Base-by-base conservation (phyloP, 2,797 vertebrate genomes). In the Macropodus opercularis region DNA sequence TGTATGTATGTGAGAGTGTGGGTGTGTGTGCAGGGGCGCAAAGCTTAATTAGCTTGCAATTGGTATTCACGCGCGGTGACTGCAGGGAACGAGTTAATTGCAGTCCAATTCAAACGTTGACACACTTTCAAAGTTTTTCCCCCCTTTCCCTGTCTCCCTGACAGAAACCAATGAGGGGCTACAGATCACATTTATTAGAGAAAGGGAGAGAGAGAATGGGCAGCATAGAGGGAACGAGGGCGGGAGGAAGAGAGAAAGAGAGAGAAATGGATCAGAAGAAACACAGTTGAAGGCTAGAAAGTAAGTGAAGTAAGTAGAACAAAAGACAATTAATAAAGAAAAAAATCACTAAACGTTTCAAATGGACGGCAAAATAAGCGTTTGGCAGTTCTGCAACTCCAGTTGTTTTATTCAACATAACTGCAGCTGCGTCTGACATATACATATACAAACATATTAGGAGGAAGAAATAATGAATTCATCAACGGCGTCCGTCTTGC, bases 21-120 rank as follows among this genome's bases (percentile, higher is more conserved):
- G 56, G 69, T 44, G 50, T 67, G 59, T 57, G 61, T 75, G 55
- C 61, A 58, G 67, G 82, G 65, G 82, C 77, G 77, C 71, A 81
- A 79, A 81, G 86, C 89, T 86, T 92, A 91, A 93, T 93, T 93
- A 92, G 90, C 87, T 90, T 89, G 85, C 87, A 85, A 90, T 87
- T 89, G 85, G 89, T 90, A 91, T 89, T 90, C 85, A 89, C 76
- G 75, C 82, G 54, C 72, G 79, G 87, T 93, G 90, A 91, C 91
- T 93, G 88, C 80, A 83, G 91, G 91, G 91, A 92, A 91, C 86
- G 85, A 92, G 90, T 91, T 92, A 93, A 93, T 92, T 92, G 93
- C 89, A 83, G 85, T 90, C 85, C 89, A 90, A 92, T 91, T 92
- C 90, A 90, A 92, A 91, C 88, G 82, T 87, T 90, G 85, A 87